A percentile compares a stretch with the other conserved stretches of the same genome.
These are phyloP conservation scores for Cheilosia soror DNA, from an alignment of 2,888 invertebrate species.

Conservation along the genomic window DNA sequence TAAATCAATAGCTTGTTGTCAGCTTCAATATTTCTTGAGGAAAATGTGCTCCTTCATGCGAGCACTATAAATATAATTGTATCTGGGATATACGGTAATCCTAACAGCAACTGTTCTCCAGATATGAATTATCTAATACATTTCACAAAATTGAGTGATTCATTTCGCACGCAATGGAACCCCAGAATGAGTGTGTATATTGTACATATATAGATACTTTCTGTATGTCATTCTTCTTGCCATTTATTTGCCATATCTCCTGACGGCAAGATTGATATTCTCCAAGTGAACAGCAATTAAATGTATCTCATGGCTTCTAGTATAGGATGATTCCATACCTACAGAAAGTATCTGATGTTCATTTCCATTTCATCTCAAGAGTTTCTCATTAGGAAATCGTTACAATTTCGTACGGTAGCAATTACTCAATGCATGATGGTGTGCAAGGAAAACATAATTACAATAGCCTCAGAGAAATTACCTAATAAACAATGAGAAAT, in stretches of 20 bases:
- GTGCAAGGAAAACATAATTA: background rate
- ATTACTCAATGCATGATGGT: constrained; percentile 12
- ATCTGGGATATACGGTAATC: background rate
- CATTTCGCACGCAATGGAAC: constrained; percentile 20
- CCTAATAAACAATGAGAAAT: constrained; percentile 33
- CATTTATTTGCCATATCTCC: background rate
- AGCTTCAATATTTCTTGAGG: background rate
- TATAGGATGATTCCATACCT: background rate
- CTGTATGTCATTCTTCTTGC: background rate
- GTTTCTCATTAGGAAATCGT: constrained; percentile 39
- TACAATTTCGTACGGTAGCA: background rate
- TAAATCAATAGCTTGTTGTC: background rate
- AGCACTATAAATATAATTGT: background rate
- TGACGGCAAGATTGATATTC: constrained; percentile 15
- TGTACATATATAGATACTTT: background rate
- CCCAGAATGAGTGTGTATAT: background rate
- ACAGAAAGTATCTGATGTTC: constrained; percentile 16
- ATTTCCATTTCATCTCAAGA: constrained; percentile 4
- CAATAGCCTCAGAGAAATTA: constrained; percentile 22
- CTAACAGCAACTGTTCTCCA: background rate
- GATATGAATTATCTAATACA: constrained; percentile 15
- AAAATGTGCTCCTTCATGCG: background rate
- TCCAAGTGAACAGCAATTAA: background rate
- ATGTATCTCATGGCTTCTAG: background rate
- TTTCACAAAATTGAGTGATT: constrained; percentile 20